Base-by-base conservation (phyloP, 2,113 vertebrate genomes). In the Nanger granti region DNA sequence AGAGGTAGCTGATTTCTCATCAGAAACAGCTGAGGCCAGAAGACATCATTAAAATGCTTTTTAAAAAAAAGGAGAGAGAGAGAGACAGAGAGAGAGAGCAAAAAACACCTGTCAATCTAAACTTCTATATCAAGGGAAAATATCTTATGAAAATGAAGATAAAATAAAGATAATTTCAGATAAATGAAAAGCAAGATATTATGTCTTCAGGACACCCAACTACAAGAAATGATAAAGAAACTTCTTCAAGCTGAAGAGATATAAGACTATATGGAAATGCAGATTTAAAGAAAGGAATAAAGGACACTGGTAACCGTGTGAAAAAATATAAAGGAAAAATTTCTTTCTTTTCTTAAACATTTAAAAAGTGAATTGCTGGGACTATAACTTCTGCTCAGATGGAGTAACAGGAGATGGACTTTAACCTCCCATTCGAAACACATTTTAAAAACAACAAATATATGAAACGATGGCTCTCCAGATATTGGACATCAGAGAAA, bases 141-240 rank as follows among this genome's bases (percentile, higher is more conserved):
- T 24, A 64, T 22, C 11, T 69, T 54, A 54, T 12, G n/a, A 89
- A 95, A 97, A 52, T 26, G 37, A 84, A 91, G 52, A 91, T 83
- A 62, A 88, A 91, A 93, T 73, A 62, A 91, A 93, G 57, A 82
- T 90, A 44, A 93, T 69, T 89, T 94, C 31, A 87, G n/a, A 64
- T n/a, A 93, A 84, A 93, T 31, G 34, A 92, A 96, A 92, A 79
- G 4, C 37, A 84, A 84, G 54, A 83, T 73, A 54, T 66, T 66
- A 79, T 7, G 28, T 79, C 69, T 13, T 54, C 13, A 82, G 31
- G 64, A 76, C 52, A 95, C 31, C 5, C 26, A 91, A 52, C 44
- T 84, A n/a, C 0, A 79, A 91, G 52, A 91, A 66, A 44, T 52
- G 17, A n/a, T 82, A 66, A 95, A 87, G 60, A 62, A 92, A 86